Percentiles rank a stretch among this genome's conserved stretches.
These are phyloP conservation scores for Xenopus petersii DNA, from an alignment of 2,797 vertebrate genomes.

Conservation along the genomic window DNA sequence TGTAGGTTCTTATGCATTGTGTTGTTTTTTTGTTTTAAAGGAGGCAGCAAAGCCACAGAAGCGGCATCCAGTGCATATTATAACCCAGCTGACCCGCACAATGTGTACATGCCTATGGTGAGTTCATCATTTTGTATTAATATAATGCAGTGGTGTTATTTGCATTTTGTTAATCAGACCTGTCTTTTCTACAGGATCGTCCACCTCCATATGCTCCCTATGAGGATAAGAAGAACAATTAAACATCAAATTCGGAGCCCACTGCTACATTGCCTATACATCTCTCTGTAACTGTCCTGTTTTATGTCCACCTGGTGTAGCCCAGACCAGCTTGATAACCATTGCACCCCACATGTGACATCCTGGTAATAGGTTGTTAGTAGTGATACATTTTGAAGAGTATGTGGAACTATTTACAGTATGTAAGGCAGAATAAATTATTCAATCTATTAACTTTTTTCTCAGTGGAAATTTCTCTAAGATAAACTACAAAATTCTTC, in stretches of 20 bases:
- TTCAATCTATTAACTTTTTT: no score
- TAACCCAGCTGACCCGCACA: slow-evolving; percentile 85
- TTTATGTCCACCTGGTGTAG: background rate
- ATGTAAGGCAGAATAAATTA: no score
- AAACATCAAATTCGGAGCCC: slow-evolving; percentile 16
- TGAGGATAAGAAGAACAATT: slow-evolving; percentile 81
- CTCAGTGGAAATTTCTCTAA: no score
- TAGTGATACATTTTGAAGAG: no score
- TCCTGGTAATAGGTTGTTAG: background rate
- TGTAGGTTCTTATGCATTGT: background rate
- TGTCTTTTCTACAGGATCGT: slow-evolving; percentile 68
- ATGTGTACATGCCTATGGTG: slow-evolving; percentile 90
- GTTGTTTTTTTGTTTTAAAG: slow-evolving; percentile 46
- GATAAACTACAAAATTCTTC: no score
- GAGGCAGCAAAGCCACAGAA: slow-evolving; percentile 78
- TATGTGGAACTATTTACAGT: no score
- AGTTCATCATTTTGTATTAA: slow-evolving; percentile 43
- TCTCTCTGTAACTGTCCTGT: background rate
- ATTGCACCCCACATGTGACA: background rate
- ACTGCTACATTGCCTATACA: background rate
- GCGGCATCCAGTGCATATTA: slow-evolving; percentile 84
- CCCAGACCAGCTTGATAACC: background rate
- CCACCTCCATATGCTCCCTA: slow-evolving; percentile 82
- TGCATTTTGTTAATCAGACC: background rate
- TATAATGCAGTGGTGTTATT: background rate